phyloP scores from a whole-genome alignment of 2,888 invertebrate genomes.

The Petrolisthes cinctipes region DNA sequence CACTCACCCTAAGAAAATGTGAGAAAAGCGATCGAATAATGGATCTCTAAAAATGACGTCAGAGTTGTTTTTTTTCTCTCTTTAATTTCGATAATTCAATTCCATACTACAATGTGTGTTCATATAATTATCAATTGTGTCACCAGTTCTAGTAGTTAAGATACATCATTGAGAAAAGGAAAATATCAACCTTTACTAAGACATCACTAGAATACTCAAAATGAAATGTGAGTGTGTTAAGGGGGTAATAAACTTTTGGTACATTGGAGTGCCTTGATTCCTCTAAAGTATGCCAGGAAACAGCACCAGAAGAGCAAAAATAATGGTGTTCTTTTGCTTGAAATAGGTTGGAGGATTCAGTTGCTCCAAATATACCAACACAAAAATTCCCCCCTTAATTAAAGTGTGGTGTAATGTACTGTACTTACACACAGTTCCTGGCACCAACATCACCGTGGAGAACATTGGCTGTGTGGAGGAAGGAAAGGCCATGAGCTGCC shows the following conservation, averaged over 20 bases:
- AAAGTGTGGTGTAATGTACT: background rate
- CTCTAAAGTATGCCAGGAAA: too few relatives aligned
- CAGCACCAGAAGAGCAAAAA: too few relatives aligned
- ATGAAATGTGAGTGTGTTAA: background rate
- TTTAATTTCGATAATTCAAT: background rate
- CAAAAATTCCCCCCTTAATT: background rate
- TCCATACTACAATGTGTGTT: background rate
- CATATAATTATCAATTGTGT: too few relatives aligned
- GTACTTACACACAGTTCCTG: conserved; percentile 67
- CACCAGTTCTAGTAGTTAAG: too few relatives aligned
- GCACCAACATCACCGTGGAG: conserved; percentile 66
- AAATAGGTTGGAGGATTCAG: too few relatives aligned
- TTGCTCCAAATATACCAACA: too few relatives aligned
- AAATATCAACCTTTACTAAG: background rate
- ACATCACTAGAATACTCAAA: background rate
- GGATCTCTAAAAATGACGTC: background rate
- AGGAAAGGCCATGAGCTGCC: conserved; percentile 65
- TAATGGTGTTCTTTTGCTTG: too few relatives aligned
- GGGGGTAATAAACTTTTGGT: too few relatives aligned
- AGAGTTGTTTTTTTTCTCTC: background rate
- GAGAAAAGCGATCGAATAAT: too few relatives aligned
- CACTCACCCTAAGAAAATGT: conserved; percentile 55
- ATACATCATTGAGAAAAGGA: background rate
- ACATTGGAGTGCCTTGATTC: too few relatives aligned
- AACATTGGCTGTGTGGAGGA: conserved; percentile 66